These are phyloP conservation scores for Campoplex nolae DNA, from an alignment of 2,888 invertebrate genomes.

Conservation along the genomic window DNA sequence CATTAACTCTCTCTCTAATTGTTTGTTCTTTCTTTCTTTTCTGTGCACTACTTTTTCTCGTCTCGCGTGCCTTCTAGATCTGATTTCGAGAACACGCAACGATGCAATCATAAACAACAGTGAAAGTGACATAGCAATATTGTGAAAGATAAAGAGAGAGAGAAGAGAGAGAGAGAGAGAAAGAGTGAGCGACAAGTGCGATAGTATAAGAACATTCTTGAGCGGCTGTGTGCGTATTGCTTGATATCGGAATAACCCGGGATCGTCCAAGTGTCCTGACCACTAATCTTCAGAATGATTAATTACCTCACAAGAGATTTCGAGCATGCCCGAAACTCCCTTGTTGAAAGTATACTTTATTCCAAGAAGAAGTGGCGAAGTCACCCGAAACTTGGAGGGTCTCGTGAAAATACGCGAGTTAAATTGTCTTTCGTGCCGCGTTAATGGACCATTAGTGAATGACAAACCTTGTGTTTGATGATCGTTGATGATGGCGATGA, in stretches of 20 bases:
- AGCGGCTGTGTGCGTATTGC: constrained; percentile 57
- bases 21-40: constrained; percentile 34
- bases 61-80: constrained; percentile 75
- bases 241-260: constrained; percentile 58
- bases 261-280: constrained; percentile 51
- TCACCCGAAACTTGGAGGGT: constrained; percentile 10
- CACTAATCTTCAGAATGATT: constrained; percentile 12
- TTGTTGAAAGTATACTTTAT: background rate
- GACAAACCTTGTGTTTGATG: constrained; percentile 80
- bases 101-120: constrained; percentile 37
- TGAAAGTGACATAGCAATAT: constrained; percentile 16
- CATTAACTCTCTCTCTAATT: constrained; percentile 40
- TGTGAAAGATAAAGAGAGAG: constrained; percentile 24
- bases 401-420: constrained; percentile 26
- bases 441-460: constrained; percentile 73
- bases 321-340: background rate
- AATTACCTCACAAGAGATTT: background rate
- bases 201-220: constrained; percentile 12
- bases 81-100: constrained; percentile 68
- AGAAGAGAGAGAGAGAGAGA: constrained; percentile 18
- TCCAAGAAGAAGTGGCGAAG: background rate
- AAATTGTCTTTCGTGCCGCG: constrained; percentile 34
- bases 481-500: constrained; percentile 62
- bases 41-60: constrained; percentile 42
- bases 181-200: constrained; percentile 32